These are phyloP conservation scores for Drosophila koepferae DNA, from an alignment of 2,888 invertebrate genomes.

Conservation along the genomic window DNA sequence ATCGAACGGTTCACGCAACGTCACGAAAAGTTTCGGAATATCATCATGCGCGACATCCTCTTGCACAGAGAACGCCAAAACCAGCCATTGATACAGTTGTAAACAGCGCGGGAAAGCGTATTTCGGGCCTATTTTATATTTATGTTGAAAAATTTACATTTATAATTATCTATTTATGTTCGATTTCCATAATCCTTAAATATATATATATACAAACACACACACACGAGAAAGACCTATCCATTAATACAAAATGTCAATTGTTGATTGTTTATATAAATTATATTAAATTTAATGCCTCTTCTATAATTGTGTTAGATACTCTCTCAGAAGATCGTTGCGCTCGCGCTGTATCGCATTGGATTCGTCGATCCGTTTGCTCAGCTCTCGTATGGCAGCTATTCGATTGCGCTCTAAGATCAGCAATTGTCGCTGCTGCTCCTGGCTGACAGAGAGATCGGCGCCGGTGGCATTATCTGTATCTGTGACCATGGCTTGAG, in stretches of 20 bases:
- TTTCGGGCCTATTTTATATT: conserved; percentile 15
- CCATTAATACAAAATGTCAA: neutral
- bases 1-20: conserved; percentile 62
- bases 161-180: conserved; percentile 45
- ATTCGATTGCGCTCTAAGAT: conserved; percentile 57
- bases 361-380: conserved; percentile 61
- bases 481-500: neutral
- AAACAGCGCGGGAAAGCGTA: conserved; percentile 27
- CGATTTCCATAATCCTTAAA: conserved; percentile 29
- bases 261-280: neutral
- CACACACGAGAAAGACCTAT: conserved; percentile 14
- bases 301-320: conserved; percentile 48
- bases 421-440: conserved; percentile 55
- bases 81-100: conserved; percentile 83
- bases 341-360: conserved; percentile 58
- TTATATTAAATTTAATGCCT: conserved; percentile 8
- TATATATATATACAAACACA: conserved; percentile 7
- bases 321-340: conserved; percentile 55
- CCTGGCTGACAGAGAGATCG: conserved; percentile 27
- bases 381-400: conserved; percentile 53
- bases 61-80: conserved; percentile 73
- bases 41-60: conserved; percentile 79
- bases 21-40: conserved; percentile 79
- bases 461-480: neutral
- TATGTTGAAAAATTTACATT: conserved; percentile 27